These are phyloP conservation scores for Camponotus fellah DNA, from an alignment of 2,888 invertebrate genomes.

Conservation along the genomic window DNA sequence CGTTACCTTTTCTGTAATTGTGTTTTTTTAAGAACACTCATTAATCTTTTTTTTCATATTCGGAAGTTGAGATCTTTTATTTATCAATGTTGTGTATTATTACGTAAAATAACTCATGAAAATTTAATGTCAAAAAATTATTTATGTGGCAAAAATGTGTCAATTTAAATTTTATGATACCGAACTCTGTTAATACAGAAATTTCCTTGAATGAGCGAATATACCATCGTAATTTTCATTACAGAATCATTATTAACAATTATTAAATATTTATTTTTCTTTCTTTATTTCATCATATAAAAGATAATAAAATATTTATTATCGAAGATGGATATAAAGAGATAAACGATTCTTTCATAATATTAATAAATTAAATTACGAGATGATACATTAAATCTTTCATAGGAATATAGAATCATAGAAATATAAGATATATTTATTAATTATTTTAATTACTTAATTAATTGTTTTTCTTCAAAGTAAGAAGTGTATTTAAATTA, in stretches of 20 bases:
- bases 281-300: background rate
- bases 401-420: background rate
- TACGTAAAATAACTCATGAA: background rate
- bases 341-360: background rate
- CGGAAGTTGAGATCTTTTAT: background rate
- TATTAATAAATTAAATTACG: background rate
- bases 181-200: slow-evolving; percentile 4
- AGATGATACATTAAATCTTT: slow-evolving; percentile 7
- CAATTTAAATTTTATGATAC: slow-evolving; percentile 10
- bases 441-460: slow-evolving; percentile 16
- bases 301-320: slow-evolving; percentile 19
- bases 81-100: background rate
- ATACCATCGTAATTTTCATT: background rate
- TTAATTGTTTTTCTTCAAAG: background rate
- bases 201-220: background rate
- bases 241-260: background rate
- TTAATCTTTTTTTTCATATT: slow-evolving; percentile 6
- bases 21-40: background rate
- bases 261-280: slow-evolving; percentile 30
- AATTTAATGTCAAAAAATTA: slow-evolving; percentile 7
- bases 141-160: background rate
- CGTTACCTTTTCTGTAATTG: slow-evolving; percentile 2
- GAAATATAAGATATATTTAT: slow-evolving; percentile 7
- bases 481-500: background rate
- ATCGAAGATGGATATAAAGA: background rate